Conservation (phyloP, 2,113 vertebrate species). For the Herpetotheres cachinnans region DNA sequence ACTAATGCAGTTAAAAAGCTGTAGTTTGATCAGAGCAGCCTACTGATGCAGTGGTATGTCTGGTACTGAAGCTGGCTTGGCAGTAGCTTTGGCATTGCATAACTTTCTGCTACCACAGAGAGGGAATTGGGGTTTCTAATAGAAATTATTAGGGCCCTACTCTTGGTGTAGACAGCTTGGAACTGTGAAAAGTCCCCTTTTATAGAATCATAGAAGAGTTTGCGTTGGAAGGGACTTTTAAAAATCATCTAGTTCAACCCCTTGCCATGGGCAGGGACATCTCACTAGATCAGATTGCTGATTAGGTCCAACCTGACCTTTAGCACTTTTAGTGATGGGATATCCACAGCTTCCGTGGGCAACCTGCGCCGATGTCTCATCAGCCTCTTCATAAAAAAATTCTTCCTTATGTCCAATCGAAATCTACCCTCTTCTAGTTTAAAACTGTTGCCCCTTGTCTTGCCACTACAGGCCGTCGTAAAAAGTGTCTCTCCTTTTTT, state of each 20-base stretch:
- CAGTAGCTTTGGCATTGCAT: neutral
- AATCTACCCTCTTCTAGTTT: neutral
- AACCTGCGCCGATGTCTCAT: neutral
- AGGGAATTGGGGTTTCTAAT: rapidly evolving
- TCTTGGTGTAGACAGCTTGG: neutral
- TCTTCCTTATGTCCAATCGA: neutral
- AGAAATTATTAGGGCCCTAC: neutral
- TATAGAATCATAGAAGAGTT: neutral
- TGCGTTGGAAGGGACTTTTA: neutral
- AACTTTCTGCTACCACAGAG: neutral
- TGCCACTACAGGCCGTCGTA: neutral
- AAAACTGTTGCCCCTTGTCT: rapidly evolving
- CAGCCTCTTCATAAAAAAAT: neutral
- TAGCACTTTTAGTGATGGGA: neutral
- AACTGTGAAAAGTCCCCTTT: neutral
- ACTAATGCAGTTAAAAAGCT: neutral
- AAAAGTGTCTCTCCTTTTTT: neutral
- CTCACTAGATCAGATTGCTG: neutral
- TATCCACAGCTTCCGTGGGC: neutral
- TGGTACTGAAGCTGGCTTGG: neutral
- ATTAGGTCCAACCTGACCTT: neutral
- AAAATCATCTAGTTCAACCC: neutral
- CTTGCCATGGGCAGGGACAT: neutral
- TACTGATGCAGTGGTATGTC: rapidly evolving
- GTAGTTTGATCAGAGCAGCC: neutral